These are phyloP conservation scores for Dolichoris vasculosae DNA, from an alignment of 1,140 invertebrate species.

Conservation along the genomic window DNA sequence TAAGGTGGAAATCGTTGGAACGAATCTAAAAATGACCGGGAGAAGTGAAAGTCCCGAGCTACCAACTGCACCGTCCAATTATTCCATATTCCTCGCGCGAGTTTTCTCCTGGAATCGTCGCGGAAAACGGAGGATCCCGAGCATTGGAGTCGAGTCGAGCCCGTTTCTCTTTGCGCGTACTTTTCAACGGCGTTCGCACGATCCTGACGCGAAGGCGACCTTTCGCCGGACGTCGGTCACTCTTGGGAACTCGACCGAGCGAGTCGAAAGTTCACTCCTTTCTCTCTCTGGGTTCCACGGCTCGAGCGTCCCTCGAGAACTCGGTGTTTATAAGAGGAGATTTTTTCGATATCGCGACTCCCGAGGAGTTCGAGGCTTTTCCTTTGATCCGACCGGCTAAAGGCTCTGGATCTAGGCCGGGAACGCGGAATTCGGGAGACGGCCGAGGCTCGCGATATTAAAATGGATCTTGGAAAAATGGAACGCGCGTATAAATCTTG, in stretches of 20 bases:
- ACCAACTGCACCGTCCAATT: conserved; percentile 9
- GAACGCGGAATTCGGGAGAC: no score
- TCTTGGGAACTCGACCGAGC: conserved; percentile 57
- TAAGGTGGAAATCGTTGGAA: conserved; percentile 42
- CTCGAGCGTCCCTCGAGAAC: not conserved
- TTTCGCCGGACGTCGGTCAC: conserved; percentile 65
- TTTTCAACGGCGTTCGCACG: conserved; percentile 71
- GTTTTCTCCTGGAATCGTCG: not conserved
- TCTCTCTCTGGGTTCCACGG: not conserved
- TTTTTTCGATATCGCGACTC: no score
- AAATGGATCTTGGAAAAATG: not conserved
- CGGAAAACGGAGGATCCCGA: not conserved
- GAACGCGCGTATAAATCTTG: not conserved
- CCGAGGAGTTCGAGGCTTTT: no score
- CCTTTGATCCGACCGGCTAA: no score
- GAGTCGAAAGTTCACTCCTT: conserved; percentile 68
- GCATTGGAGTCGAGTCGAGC: not conserved
- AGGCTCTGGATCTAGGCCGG: no score
- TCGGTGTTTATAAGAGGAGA: not conserved
- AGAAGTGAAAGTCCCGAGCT: conserved; percentile 41
- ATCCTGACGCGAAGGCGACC: conserved; percentile 65
- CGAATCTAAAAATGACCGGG: conserved; percentile 42
- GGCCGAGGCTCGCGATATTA: not conserved
- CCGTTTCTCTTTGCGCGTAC: conserved; percentile 10
- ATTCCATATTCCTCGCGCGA: conserved; percentile 17